Base-by-base conservation (phyloP, 2,797 vertebrate genomes). In the Spea hammondii region DNA sequence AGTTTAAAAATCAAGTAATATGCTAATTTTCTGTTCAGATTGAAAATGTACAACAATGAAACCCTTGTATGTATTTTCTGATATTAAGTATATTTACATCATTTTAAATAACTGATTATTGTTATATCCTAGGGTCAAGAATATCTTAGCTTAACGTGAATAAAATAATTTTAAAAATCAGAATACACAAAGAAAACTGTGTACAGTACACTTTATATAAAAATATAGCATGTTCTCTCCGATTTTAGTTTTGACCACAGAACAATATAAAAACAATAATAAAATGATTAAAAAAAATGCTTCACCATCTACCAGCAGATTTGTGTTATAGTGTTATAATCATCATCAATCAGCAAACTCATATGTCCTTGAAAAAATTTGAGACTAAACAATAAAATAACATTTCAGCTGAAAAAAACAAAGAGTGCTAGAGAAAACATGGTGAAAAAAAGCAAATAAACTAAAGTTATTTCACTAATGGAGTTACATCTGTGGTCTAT, bases 301-400 rank as follows among this genome's bases (percentile, higher is more conserved):
- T 32, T 32, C 3, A 1, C 32, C 32, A 32, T 32, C 32, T 32
- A 32, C 32, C 32, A 32, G 32, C 32, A 32, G 32, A 32, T 32
- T 32, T 32, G 32, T 32, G 32, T 32, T 32, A 4, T 44, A 82
- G 59, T 6, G 51, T 66, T 66, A 11, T 75, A 72, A 71, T 8
- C 45, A 77, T 77, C 79, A 80, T 74, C 66, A 77, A 72, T 71
- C 66, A 62, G 6, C 45, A 85, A 83, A 9, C 0, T 49, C 54
- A 79, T 84, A 78, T 80, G 9, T 1, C 71, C 68, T 74, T 83
- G 59, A 77, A 53, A 74, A 77, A 69, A 48, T 80, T 48, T 70
- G 65, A 77, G 65, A 82, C 75, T 72, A 81, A 77, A 77, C 74
- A 82, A 82, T 78, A 82, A 81, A 86, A 81, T 45, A 44, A 69